phyloP scores from a whole-genome alignment of 2,113 vertebrate species.

The Falco punctatus region DNA sequence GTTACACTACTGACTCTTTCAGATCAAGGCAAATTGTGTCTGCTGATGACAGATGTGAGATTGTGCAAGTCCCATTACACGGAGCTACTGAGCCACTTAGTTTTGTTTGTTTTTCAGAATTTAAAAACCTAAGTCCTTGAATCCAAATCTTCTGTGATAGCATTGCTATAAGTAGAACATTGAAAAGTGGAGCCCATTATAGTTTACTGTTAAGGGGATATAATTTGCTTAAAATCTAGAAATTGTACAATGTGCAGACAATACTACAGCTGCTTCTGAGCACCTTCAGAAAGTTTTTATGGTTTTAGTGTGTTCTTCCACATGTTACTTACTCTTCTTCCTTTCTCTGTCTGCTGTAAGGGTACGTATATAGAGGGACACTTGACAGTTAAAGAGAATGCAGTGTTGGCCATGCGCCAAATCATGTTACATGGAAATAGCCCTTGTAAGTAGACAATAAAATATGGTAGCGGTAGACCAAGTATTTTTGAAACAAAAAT shows the following conservation, averaged over 20 bases:
- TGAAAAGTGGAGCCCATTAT: background rate
- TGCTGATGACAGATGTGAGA: background rate
- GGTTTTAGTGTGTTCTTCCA: background rate
- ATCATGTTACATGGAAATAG: background rate
- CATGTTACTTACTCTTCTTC: background rate
- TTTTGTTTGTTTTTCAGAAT: background rate
- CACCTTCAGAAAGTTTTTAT: background rate
- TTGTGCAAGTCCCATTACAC: background rate
- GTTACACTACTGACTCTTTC: background rate
- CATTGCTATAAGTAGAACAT: background rate
- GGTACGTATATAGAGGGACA: background rate
- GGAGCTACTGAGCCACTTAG: background rate
- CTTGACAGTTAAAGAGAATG: background rate
- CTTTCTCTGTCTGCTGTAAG: background rate
- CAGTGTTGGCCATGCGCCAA: background rate
- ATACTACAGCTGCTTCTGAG: background rate
- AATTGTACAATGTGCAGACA: fast-evolving
- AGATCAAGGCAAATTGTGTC: background rate
- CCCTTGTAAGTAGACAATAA: background rate
- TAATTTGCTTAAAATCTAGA: background rate
- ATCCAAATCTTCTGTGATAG: background rate
- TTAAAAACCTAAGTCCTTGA: background rate
- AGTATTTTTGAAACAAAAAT: slow-evolving; percentile 16
- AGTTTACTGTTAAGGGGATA: background rate
- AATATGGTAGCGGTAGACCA: background rate